Evolutionary conservation across 2,113 vertebrate genomes (phyloP).

Genomic region (Picathartes gymnocephalus): DNA sequence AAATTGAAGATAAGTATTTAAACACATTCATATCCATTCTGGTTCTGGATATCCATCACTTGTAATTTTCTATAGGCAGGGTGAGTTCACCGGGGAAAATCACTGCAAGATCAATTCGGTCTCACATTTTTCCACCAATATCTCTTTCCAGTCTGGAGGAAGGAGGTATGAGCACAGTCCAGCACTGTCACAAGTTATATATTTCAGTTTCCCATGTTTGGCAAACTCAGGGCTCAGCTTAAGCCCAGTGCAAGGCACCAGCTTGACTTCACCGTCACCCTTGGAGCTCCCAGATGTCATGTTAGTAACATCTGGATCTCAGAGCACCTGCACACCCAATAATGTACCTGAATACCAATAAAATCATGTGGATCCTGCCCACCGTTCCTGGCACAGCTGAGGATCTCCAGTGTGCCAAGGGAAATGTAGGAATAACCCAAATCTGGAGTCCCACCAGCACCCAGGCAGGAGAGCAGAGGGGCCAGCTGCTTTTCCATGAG

Average conservation of each 20-base stretch:
- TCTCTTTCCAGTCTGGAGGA: neutral
- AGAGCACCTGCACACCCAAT: neutral
- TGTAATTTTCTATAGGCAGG: neutral
- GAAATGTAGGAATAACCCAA: neutral
- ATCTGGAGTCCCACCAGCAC: neutral
- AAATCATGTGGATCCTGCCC: fast-evolving
- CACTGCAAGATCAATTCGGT: fast-evolving
- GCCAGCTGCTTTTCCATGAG: neutral
- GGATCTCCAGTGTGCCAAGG: neutral
- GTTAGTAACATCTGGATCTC: neutral
- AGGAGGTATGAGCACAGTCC: neutral
- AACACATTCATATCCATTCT: neutral
- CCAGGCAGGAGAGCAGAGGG: neutral
- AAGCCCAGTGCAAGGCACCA: neutral
- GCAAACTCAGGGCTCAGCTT: neutral
- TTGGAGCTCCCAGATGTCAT: neutral
- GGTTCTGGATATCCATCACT: neutral
- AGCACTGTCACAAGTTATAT: neutral
- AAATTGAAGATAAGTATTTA: neutral
- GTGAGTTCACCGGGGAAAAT: neutral
- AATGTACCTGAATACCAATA: neutral
- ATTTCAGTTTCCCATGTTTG: neutral
- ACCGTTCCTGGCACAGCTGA: fast-evolving
- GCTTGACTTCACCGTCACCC: neutral
- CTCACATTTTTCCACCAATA: neutral